A percentile compares a stretch with the other conserved stretches of the same genome.
These are phyloP conservation scores for Ctenicera cuprea DNA, from an alignment of 2,888 invertebrate species.

Conservation along the genomic window DNA sequence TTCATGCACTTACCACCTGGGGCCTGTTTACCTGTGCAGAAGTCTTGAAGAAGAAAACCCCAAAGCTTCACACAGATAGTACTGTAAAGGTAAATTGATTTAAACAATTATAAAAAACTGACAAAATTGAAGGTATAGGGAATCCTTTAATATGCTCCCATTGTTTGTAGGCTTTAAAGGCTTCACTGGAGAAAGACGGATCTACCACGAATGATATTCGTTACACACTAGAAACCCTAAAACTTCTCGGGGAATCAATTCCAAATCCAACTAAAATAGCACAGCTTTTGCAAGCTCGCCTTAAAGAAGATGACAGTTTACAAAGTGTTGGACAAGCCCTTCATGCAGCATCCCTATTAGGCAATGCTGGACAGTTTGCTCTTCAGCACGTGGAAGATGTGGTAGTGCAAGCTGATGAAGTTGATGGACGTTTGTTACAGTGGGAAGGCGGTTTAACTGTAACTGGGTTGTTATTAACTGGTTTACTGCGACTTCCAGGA, in stretches of 20 bases:
- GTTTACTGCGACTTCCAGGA: slow-evolving; percentile 74
- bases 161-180: slow-evolving; percentile 68
- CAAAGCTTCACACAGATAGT: slow-evolving; percentile 63
- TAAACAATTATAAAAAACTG: neutral
- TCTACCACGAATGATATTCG: slow-evolving; percentile 82
- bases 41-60: slow-evolving; percentile 52
- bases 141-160: neutral
- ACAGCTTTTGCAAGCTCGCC: slow-evolving; percentile 82
- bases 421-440: slow-evolving; percentile 90
- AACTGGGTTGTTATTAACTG: slow-evolving; percentile 80
- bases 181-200: slow-evolving; percentile 80
- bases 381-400: slow-evolving; percentile 91
- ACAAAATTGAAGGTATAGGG: neutral
- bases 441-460: slow-evolving; percentile 94
- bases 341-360: slow-evolving; percentile 85
- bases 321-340: slow-evolving; percentile 89
- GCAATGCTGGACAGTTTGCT: slow-evolving; percentile 79
- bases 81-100: slow-evolving; percentile 73
- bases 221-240: slow-evolving; percentile 82
- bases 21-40: slow-evolving; percentile 62
- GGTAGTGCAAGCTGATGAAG: slow-evolving; percentile 96
- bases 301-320: slow-evolving; percentile 89
- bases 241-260: slow-evolving; percentile 80
- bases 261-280: slow-evolving; percentile 81
- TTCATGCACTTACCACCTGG: slow-evolving; percentile 65